Evolutionary conservation across 2,797 vertebrate genomes (phyloP).

Genomic region (Rhinella marina): DNA sequence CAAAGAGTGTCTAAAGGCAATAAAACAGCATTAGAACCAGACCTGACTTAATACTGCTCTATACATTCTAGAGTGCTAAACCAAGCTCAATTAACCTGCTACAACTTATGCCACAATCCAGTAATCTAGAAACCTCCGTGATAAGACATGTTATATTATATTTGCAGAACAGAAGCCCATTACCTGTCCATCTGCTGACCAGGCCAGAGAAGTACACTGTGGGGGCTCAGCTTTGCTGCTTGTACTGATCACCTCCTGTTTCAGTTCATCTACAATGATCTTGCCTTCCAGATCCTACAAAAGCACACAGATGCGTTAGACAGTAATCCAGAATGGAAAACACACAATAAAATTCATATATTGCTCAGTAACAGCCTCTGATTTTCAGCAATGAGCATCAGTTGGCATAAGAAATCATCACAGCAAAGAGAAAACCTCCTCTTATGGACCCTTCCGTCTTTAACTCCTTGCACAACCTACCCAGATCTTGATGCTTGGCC

Average conservation of each 20-base stretch:
- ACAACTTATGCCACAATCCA: no score
- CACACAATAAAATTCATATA: no score
- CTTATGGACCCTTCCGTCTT: not conserved
- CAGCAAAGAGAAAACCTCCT: slow-evolving; percentile 49
- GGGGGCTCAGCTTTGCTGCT: slow-evolving; percentile 95
- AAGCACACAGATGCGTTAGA: not conserved
- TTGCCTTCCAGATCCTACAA: slow-evolving; percentile 92
- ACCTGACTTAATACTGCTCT: not conserved
- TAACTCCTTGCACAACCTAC: slow-evolving; percentile 68
- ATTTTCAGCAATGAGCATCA: slow-evolving; percentile 76
- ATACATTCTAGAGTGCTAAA: no score
- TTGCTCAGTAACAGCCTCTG: slow-evolving; percentile 85
- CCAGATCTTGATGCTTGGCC: slow-evolving; percentile 99
- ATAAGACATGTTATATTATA: not conserved
- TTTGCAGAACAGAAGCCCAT: not conserved
- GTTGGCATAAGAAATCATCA: slow-evolving; percentile 77
- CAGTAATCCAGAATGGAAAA: not conserved
- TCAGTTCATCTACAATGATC: slow-evolving; percentile 95
- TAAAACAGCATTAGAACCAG: not conserved
- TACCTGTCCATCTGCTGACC: slow-evolving; percentile 97
- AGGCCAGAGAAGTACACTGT: slow-evolving; percentile 91
- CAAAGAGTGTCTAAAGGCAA: slow-evolving; percentile 86
- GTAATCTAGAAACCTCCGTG: no score
- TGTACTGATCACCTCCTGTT: slow-evolving; percentile 95
- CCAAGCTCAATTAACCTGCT: no score